Evolutionary conservation across 1,140 invertebrate species (phyloP).

Genomic region (Physella acuta): DNA sequence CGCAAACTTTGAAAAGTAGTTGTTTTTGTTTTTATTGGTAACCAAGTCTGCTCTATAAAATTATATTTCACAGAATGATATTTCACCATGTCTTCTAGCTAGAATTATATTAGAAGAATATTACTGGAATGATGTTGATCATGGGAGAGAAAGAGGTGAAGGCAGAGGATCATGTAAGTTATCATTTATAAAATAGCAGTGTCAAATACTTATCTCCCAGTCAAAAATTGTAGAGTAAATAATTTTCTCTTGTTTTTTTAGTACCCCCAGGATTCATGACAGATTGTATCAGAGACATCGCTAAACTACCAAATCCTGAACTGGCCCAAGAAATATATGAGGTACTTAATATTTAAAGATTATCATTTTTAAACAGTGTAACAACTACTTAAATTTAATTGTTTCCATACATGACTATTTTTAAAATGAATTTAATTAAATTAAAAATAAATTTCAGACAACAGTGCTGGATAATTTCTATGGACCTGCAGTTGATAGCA

Average conservation of each 20-base stretch:
- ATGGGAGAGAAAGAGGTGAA: constrained; percentile 16
- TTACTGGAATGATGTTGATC: constrained; percentile 26
- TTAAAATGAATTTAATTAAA: background rate
- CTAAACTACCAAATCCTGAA: constrained; percentile 20
- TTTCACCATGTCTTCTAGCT: constrained; percentile 69
- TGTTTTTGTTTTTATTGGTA: too few relatives aligned
- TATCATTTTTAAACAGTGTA: background rate
- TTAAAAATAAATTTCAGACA: constrained; percentile 9
- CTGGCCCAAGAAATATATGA: constrained; percentile 23
- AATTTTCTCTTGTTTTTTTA: background rate
- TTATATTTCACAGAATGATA: constrained; percentile 57
- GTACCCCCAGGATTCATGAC: constrained; percentile 25
- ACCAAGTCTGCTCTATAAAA: background rate
- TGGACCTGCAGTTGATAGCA: constrained; percentile 24
- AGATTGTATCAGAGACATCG: constrained; percentile 18
- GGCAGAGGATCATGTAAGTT: constrained; percentile 20
- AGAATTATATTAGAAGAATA: constrained; percentile 70
- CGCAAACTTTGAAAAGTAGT: too few relatives aligned
- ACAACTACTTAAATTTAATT: too few relatives aligned
- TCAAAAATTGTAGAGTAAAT: too few relatives aligned
- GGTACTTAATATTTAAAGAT: constrained; percentile 5
- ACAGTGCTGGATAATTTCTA: constrained; percentile 26
- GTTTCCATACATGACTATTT: background rate
- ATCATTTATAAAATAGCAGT: too few relatives aligned
- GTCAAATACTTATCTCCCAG: too few relatives aligned